Percentiles rank a stretch among this genome's conserved stretches.
phyloP scores from a whole-genome alignment of 2,797 vertebrate genomes.

The Cossypha polioptera region DNA sequence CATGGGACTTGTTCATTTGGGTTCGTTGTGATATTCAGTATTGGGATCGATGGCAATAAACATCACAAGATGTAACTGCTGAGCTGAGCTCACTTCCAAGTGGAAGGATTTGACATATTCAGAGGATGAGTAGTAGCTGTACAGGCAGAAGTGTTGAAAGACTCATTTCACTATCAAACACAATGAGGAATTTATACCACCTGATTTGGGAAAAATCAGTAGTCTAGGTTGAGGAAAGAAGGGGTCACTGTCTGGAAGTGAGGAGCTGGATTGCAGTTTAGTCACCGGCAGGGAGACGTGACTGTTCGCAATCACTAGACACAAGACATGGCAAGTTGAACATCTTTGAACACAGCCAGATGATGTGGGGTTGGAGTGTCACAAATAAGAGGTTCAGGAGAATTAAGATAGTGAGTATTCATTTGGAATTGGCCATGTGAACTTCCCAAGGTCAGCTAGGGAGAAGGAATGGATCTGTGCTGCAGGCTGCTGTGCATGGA shows the following conservation, averaged over 20 bases:
- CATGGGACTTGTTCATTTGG: accelerated
- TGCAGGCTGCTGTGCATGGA: neutral
- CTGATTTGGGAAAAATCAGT: neutral
- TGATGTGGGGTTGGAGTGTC: neutral
- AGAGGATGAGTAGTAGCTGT: neutral
- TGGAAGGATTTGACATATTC: neutral
- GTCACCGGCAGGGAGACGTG: accelerated
- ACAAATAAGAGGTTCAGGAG: neutral
- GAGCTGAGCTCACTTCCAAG: neutral
- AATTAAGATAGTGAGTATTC: neutral
- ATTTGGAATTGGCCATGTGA: neutral
- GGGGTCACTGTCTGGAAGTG: neutral
- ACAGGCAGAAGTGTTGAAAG: neutral
- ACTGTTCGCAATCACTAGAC: neutral
- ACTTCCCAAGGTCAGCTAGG: neutral
- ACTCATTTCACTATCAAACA: neutral
- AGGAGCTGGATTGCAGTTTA: neutral
- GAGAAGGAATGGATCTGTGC: neutral
- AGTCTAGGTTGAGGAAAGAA: neutral
- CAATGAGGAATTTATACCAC: neutral
- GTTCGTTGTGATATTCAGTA: neutral
- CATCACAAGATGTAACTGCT: neutral
- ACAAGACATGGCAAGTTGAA: neutral
- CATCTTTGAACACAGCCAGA: neutral
- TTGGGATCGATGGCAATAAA: neutral